Conservation (phyloP, 1,140 invertebrate genomes). For the Callitettix versicolor region DNA sequence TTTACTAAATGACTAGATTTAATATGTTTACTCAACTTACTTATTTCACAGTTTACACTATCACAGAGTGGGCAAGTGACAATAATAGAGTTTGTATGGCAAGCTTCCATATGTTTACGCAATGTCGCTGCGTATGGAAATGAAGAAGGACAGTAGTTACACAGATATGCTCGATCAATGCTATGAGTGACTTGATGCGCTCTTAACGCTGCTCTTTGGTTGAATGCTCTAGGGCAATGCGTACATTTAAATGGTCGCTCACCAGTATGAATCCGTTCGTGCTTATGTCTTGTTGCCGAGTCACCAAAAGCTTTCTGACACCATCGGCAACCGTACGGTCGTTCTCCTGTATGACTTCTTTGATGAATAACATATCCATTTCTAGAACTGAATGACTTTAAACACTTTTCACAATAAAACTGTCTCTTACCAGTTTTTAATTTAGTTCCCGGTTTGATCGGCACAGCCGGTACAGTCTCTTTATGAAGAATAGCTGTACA, state of each 20-base stretch:
- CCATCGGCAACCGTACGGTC: conserved; percentile 57
- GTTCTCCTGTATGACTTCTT: conserved; percentile 61
- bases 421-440: conserved; percentile 21
- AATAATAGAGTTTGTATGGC: conserved; percentile 11
- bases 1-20: conserved; percentile 12
- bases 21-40: conserved; percentile 16
- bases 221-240: conserved; percentile 47
- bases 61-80: conserved; percentile 19
- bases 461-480: not conserved
- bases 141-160: conserved; percentile 19
- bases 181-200: conserved; percentile 24
- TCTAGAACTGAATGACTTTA: conserved; percentile 39
- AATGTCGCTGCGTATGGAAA: conserved; percentile 21
- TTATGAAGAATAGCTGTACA: conserved; percentile 6
- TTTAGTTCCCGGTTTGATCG: not conserved
- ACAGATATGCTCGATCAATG: conserved; percentile 18
- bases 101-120: conserved; percentile 18
- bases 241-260: conserved; percentile 46
- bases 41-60: conserved; percentile 4
- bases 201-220: conserved; percentile 35
- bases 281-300: conserved; percentile 37
- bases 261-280: conserved; percentile 45
- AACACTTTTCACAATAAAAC: conserved; percentile 46
- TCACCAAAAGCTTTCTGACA: conserved; percentile 66
- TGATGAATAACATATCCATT: conserved; percentile 61